phyloP scores from a whole-genome alignment of 2,113 vertebrate genomes.

The Camelus dromedarius region DNA sequence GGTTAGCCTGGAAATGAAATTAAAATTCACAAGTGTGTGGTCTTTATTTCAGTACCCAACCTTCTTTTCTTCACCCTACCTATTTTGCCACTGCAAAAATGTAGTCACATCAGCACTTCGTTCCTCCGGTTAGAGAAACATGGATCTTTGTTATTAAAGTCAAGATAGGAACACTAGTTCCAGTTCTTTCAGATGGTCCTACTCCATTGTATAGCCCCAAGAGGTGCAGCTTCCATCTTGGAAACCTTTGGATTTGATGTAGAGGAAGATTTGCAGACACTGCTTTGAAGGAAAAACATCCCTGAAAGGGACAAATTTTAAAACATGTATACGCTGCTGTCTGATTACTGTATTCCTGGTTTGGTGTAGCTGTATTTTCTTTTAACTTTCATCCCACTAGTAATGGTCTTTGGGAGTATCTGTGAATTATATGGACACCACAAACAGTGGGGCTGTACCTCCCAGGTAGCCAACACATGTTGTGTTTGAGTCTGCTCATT shows the following conservation, averaged over 20 bases:
- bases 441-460: slow-evolving; percentile 85
- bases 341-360: slow-evolving; percentile 85
- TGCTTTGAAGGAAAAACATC: slow-evolving; percentile 77
- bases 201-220: slow-evolving; percentile 76
- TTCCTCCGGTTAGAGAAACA: slow-evolving; percentile 79
- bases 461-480: slow-evolving; percentile 85
- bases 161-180: slow-evolving; percentile 81
- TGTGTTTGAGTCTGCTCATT: slow-evolving; percentile 87
- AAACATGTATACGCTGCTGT: slow-evolving; percentile 84
- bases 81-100: slow-evolving; percentile 59
- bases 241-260: slow-evolving; percentile 84
- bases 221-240: slow-evolving; percentile 82
- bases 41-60: slow-evolving; percentile 89
- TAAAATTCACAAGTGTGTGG: slow-evolving; percentile 90
- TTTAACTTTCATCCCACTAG: slow-evolving; percentile 83
- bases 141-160: slow-evolving; percentile 79
- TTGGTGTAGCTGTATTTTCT: slow-evolving; percentile 73
- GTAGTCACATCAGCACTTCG: slow-evolving; percentile 66
- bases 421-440: slow-evolving; percentile 86
- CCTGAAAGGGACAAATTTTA: slow-evolving; percentile 74
- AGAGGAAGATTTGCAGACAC: slow-evolving; percentile 82
- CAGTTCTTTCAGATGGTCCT: slow-evolving; percentile 71
- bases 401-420: slow-evolving; percentile 86
- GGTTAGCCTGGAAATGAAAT: slow-evolving; percentile 99
- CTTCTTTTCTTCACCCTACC: slow-evolving; percentile 63